These are phyloP conservation scores for Charanyca ferruginea DNA, from an alignment of 2,888 invertebrate genomes.

Conservation along the genomic window DNA sequence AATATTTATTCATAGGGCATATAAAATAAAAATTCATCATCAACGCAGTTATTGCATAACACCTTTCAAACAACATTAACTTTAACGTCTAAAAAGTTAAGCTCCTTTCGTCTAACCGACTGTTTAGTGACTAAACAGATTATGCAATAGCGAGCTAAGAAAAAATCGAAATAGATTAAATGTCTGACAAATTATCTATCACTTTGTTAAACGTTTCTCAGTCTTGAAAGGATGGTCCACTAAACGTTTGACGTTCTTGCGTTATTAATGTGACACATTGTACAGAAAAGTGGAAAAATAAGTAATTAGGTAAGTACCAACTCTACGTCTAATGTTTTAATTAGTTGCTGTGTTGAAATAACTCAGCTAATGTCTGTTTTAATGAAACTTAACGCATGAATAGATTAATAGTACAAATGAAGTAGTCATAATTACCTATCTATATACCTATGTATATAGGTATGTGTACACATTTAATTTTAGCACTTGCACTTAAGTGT, in stretches of 20 bases:
- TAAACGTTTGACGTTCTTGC: constrained; percentile 11
- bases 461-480: constrained; percentile 9
- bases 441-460: too few species aligned
- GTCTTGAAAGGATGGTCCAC: constrained; percentile 19
- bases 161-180: constrained; percentile 30
- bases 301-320: neutral
- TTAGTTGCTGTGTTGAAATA: constrained; percentile 35
- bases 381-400: constrained; percentile 51
- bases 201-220: constrained; percentile 34
- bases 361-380: constrained; percentile 40
- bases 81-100: constrained; percentile 34
- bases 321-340: constrained; percentile 12
- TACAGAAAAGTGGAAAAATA: constrained; percentile 26
- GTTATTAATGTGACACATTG: constrained; percentile 26
- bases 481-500: neutral
- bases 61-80: constrained; percentile 53
- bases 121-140: constrained; percentile 32
- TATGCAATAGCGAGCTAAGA: constrained; percentile 44
- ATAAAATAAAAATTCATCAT: constrained; percentile 35
- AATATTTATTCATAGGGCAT: constrained; percentile 8
- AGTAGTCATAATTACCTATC: constrained; percentile 20
- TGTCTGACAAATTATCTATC: constrained; percentile 17
- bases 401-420: constrained; percentile 52
- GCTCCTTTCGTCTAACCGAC: constrained; percentile 19
- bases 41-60: constrained; percentile 46